These are phyloP conservation scores for Vanessa atalanta DNA, from an alignment of 1,140 invertebrate species.

Conservation along the genomic window DNA sequence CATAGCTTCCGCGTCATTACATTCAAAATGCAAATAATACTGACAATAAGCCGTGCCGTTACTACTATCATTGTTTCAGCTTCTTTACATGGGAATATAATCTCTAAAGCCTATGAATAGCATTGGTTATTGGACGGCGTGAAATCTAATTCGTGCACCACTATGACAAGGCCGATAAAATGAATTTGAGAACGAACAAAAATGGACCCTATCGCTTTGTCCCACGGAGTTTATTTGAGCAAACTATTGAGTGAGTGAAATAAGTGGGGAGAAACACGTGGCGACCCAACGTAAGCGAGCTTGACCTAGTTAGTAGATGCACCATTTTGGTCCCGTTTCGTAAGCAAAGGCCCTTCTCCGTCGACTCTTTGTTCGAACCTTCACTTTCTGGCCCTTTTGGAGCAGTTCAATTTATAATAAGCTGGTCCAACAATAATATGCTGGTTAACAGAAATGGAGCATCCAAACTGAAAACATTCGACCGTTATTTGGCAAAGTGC, in stretches of 20 bases:
- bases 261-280: slow-evolving; percentile 62
- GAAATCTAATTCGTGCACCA: slow-evolving; percentile 36
- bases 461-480: neutral
- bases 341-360: slow-evolving; percentile 59
- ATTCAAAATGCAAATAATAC: slow-evolving; percentile 28
- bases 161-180: slow-evolving; percentile 50
- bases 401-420: neutral
- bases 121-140: slow-evolving; percentile 11
- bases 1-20: slow-evolving; percentile 30
- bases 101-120: slow-evolving; percentile 25
- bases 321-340: slow-evolving; percentile 69
- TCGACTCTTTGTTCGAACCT: slow-evolving; percentile 43
- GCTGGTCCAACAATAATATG: neutral
- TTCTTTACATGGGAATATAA: slow-evolving; percentile 19
- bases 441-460: neutral
- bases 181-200: slow-evolving; percentile 33
- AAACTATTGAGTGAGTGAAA: slow-evolving; percentile 2
- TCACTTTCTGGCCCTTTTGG: slow-evolving; percentile 37
- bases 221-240: neutral
- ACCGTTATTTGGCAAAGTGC: neutral
- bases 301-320: slow-evolving; percentile 77
- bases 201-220: slow-evolving; percentile 43
- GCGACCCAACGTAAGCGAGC: slow-evolving; percentile 68
- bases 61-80: slow-evolving; percentile 11
- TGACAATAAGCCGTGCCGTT: slow-evolving; percentile 4